Base-by-base conservation (phyloP, 2,797 vertebrate genomes). In the Centroberyx gerrardi region DNA sequence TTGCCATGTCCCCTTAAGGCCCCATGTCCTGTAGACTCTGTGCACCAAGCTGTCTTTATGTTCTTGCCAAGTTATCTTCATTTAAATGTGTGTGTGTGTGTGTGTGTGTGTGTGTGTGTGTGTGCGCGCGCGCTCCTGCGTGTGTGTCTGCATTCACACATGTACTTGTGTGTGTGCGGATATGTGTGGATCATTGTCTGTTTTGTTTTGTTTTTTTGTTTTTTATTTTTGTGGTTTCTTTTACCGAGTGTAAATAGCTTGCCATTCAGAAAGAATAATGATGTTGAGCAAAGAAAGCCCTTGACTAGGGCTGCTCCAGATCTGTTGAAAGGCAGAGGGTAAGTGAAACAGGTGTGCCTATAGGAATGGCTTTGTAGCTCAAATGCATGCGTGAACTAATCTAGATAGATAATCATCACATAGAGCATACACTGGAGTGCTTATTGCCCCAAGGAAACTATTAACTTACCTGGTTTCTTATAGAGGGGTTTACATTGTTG, bases 291-390 rank as follows among this genome's bases (percentile, higher is more conserved):
- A 90, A 97, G 86, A 95, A 96, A 95, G 95, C 92, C 93, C 68
- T 93, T 97, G 95, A 95, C 95, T 92, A 96, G 92, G 95, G 94
- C 96, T 74, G 95, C 96, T 93, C 96, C 97, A 70, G 94, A 96
- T 94, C 96, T 99, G 94, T 96, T 99, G 88, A 98, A 96, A 93
- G 97, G 97, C 83, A 98, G 96, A 95, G 98, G 97, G 98, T 99
- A 96, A 99, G 98, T 98, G 87, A 82, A 83, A 92, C 80, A 92
- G 85, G 92, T 91, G 88, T 88, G 82, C 77, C 44, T 49, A 53
- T 66, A 64, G 74, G 81, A 83, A 69, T 77, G 87, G 36, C 61
- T 88, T 63, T 81, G 59, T 78, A 33, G 75, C 74, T 62, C 27
- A 63, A 68, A 78, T 74, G 90, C 92, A 91, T 90, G 87, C 10